Evolutionary conservation across 2,113 vertebrate species (phyloP).

Genomic region (Egretta garzetta): DNA sequence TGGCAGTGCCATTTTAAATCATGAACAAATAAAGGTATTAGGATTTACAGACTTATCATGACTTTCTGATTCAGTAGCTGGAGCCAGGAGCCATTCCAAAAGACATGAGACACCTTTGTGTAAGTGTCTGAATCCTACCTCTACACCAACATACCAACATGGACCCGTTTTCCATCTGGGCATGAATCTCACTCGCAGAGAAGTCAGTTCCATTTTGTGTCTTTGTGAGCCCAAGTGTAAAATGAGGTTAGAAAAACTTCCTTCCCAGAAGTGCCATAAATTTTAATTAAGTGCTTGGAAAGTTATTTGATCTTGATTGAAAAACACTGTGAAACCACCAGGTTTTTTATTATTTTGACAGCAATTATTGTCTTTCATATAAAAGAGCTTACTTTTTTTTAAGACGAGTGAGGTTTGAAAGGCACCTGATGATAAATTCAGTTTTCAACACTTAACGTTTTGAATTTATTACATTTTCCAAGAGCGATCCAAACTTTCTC

Average conservation of each 20-base stretch:
- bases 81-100: not conserved
- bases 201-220: not conserved
- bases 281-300: not conserved
- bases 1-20: not conserved
- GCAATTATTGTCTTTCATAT: not conserved
- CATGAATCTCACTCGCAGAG: not conserved
- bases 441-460: not conserved
- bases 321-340: not conserved
- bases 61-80: not conserved
- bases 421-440: not conserved
- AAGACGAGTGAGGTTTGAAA: not conserved
- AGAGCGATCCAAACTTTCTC: not conserved
- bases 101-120: not conserved
- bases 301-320: not conserved
- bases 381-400: not conserved
- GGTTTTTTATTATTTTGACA: not conserved
- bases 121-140: not conserved
- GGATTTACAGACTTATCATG: not conserved
- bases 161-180: not conserved
- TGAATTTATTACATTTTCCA: not conserved
- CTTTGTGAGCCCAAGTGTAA: not conserved
- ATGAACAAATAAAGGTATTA: not conserved
- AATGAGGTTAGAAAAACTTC: not conserved
- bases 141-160: not conserved
- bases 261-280: not conserved